phyloP scores from a whole-genome alignment of 2,113 vertebrate genomes.

The Poeciliopsis turrubarensis region DNA sequence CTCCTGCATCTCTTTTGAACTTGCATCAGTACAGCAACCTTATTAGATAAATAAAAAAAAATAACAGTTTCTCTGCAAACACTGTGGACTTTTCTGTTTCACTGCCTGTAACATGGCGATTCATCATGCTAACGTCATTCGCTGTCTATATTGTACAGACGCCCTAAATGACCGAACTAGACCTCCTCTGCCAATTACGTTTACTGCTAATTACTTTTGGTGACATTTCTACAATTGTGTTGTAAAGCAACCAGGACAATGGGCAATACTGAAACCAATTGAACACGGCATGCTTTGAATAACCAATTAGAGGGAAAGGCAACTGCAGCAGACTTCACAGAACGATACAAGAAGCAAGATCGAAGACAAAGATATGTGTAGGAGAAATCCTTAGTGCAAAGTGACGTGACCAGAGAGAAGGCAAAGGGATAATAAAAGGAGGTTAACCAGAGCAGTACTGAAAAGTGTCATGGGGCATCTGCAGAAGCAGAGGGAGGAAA shows the following conservation, averaged over 20 bases:
- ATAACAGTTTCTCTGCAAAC: background rate
- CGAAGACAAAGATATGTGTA: constrained; percentile 33
- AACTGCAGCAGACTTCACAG: constrained; percentile 25
- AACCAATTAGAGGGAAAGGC: constrained; percentile 41
- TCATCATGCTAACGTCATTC: constrained; percentile 21
- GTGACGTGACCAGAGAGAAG: constrained; percentile 62
- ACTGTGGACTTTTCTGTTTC: constrained; percentile 16
- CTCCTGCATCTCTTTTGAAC: background rate
- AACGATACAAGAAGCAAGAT: constrained; percentile 40
- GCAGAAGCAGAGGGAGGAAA: constrained; percentile 20
- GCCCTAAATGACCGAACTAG: constrained; percentile 45
- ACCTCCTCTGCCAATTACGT: constrained; percentile 22
- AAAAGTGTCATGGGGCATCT: constrained; percentile 49
- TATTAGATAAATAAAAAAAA: background rate
- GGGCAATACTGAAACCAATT: constrained; percentile 34
- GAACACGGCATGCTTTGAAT: constrained; percentile 37
- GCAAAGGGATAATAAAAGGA: constrained; percentile 62
- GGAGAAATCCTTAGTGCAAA: constrained; percentile 28
- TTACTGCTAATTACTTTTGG: constrained; percentile 44
- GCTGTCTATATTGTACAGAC: constrained; percentile 19
- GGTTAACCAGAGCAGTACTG: constrained; percentile 40
- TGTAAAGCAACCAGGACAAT: constrained; percentile 43
- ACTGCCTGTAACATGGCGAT: constrained; percentile 21
- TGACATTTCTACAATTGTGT: constrained; percentile 47
- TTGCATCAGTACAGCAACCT: background rate